phyloP scores from a whole-genome alignment of 2,797 vertebrate species.

The Rhinatrema bivittatum region DNA sequence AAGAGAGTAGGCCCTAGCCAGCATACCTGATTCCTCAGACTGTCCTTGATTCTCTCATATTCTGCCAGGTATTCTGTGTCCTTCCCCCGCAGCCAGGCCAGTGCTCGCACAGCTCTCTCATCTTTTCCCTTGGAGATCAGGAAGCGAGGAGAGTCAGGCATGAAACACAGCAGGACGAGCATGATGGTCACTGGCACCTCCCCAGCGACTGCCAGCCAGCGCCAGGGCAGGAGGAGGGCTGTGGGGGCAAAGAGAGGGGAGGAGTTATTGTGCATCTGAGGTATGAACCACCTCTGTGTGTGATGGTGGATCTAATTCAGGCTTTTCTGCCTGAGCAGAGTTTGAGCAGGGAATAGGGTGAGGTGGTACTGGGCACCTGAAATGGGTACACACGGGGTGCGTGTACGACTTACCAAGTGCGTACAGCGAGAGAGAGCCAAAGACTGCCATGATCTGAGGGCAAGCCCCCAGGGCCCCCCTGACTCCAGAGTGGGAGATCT shows the following conservation, averaged over 20 bases:
- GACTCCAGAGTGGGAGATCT: constrained; percentile 76
- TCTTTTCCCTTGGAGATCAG: constrained; percentile 69
- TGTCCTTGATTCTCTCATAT: constrained; percentile 58
- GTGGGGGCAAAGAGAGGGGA: background rate
- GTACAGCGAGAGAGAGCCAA: constrained; percentile 78
- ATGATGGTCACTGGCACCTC: constrained; percentile 70
- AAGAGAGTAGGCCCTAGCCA: too few species aligned
- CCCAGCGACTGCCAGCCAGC: constrained; percentile 82
- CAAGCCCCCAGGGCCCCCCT: constrained; percentile 80
- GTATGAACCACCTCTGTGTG: too few species aligned
- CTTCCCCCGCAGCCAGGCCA: constrained; percentile 75
- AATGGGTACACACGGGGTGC: too few species aligned
- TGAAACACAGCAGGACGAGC: constrained; percentile 72
- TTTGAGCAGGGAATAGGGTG: too few species aligned
- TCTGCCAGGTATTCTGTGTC: constrained; percentile 57
- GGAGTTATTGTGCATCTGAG: too few species aligned
- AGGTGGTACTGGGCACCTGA: too few species aligned
- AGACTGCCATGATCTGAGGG: constrained; percentile 87
- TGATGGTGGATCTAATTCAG: too few species aligned
- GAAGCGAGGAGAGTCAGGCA: constrained; percentile 87
- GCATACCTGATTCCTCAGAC: constrained; percentile 62
- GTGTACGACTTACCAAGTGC: constrained; percentile 71
- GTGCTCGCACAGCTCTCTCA: constrained; percentile 55
- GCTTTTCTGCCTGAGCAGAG: too few species aligned
- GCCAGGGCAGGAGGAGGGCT: constrained; percentile 80